Evolutionary conservation across 2,113 vertebrate species (phyloP).

Genomic region (Pampusana beccarii): DNA sequence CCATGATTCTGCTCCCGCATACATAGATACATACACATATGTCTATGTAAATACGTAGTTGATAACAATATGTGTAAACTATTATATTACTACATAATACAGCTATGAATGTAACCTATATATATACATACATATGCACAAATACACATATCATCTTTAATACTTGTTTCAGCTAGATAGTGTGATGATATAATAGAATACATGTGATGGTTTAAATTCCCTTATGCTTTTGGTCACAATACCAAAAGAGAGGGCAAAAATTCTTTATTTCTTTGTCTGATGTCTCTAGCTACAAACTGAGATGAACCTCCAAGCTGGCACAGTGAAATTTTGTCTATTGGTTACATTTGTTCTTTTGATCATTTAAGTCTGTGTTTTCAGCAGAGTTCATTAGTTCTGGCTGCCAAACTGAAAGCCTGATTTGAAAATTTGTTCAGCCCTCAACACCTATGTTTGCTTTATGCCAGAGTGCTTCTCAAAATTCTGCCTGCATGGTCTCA

Average conservation of each 20-base stretch:
- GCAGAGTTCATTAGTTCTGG: neutral
- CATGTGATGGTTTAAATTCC: neutral
- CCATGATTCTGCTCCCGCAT: no score
- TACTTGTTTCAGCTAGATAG: neutral
- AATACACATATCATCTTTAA: neutral
- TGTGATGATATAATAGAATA: neutral
- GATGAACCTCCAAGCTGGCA: neutral
- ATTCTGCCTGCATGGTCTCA: neutral
- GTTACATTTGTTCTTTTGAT: neutral
- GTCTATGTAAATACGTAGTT: neutral
- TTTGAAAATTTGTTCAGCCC: neutral
- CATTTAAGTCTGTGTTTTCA: neutral
- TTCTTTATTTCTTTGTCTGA: neutral
- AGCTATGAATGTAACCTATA: neutral
- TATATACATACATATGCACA: neutral
- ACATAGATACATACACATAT: neutral
- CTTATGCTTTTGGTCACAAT: neutral
- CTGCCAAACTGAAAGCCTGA: neutral
- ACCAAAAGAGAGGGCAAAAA: neutral
- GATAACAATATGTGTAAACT: neutral
- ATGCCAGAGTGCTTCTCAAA: neutral
- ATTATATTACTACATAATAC: neutral
- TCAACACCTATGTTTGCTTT: neutral
- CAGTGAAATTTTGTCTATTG: neutral
- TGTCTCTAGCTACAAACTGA: neutral